Percentiles rank a stretch among this genome's conserved stretches.
phyloP scores from a whole-genome alignment of 2,888 invertebrate species.

The Ophraella communa region DNA sequence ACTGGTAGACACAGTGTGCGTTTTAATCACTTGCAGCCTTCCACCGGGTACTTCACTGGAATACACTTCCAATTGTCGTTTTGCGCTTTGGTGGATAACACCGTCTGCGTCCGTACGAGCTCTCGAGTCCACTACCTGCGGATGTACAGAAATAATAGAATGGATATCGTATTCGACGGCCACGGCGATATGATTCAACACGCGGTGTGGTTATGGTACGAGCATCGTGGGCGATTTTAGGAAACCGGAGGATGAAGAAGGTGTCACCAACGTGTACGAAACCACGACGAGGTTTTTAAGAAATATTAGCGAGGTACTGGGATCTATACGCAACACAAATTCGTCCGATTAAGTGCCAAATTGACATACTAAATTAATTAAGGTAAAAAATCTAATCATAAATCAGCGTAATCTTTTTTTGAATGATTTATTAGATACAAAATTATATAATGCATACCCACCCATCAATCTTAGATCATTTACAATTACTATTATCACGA shows the following conservation, averaged over 20 bases:
- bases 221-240: conserved; percentile 12
- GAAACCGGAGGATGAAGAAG: background rate
- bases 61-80: conserved; percentile 71
- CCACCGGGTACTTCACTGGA: conserved; percentile 73
- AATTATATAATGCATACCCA: too few relatives aligned
- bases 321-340: too few relatives aligned
- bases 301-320: background rate
- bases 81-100: conserved; percentile 62
- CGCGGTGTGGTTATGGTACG: conserved; percentile 13
- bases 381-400: too few relatives aligned
- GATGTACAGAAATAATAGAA: conserved; percentile 19
- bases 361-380: too few relatives aligned
- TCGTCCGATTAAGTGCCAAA: too few relatives aligned
- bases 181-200: conserved; percentile 6
- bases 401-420: too few relatives aligned
- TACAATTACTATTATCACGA: too few relatives aligned
- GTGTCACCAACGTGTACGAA: background rate
- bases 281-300: background rate
- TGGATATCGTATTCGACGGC: conserved; percentile 12
- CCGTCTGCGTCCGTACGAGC: conserved; percentile 63
- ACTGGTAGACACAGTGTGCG: conserved; percentile 61
- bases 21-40: conserved; percentile 74
- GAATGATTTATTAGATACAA: too few relatives aligned
- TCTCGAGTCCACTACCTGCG: conserved; percentile 64
- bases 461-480: too few relatives aligned